Evolutionary conservation across 2,888 invertebrate species (phyloP).

Genomic region (Disparrhopalites patrizii): DNA sequence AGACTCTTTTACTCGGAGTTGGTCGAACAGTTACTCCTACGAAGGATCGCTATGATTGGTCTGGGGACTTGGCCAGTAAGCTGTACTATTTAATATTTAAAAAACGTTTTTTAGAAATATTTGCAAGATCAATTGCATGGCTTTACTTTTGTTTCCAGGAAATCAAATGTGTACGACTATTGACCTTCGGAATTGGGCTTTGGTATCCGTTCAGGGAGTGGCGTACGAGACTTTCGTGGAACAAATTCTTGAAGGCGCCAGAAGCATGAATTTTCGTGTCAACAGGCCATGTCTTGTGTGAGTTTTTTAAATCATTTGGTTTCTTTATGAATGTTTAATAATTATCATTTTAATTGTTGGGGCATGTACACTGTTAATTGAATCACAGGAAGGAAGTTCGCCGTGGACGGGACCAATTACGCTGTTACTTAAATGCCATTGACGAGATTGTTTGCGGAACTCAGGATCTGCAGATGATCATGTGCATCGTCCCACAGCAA

Average conservation of each 20-base stretch:
- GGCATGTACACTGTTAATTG: too few species aligned
- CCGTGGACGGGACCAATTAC: not conserved
- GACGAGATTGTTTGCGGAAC: slow-evolving; percentile 28
- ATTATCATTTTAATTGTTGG: too few species aligned
- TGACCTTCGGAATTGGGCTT: not conserved
- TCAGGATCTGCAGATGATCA: slow-evolving; percentile 35
- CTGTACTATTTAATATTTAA: not conserved
- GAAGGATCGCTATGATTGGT: slow-evolving; percentile 8
- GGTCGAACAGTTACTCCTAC: not conserved
- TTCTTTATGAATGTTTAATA: too few species aligned
- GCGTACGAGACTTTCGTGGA: too few species aligned
- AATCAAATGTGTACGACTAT: not conserved
- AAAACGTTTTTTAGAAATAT: not conserved
- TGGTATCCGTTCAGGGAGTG: not conserved
- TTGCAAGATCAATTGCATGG: not conserved
- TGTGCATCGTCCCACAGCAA: slow-evolving; percentile 29
- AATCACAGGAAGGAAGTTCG: not conserved
- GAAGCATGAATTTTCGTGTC: too few species aligned
- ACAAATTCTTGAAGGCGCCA: too few species aligned
- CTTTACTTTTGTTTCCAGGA: not conserved
- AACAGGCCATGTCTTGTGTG: too few species aligned
- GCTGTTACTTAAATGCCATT: slow-evolving; percentile 7
- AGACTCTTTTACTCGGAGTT: not conserved
- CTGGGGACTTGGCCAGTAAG: not conserved
- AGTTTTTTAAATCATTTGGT: too few species aligned